phyloP scores from a whole-genome alignment of 2,113 vertebrate species.

The Coracopsis vasa region DNA sequence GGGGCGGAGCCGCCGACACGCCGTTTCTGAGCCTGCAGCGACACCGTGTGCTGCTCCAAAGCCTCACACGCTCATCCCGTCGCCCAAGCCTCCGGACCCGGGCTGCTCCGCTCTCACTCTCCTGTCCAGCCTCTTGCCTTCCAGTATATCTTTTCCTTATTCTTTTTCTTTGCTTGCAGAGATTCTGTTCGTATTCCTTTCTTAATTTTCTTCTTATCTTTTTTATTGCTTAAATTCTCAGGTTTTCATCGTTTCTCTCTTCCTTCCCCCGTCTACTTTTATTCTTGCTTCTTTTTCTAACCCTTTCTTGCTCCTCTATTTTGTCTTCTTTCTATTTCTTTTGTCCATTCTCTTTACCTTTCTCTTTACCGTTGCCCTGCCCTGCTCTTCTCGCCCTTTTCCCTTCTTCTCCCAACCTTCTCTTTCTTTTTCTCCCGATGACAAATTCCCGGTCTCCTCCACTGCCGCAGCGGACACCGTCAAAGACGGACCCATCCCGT shows the following conservation, averaged over 20 bases:
- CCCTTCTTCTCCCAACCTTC: rapidly evolving
- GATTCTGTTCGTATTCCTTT: too few relatives aligned
- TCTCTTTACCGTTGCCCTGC: rapidly evolving
- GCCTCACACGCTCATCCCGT: rapidly evolving
- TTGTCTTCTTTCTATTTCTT: rapidly evolving
- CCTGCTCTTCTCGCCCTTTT: rapidly evolving
- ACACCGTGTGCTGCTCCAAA: neutral
- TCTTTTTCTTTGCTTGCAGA: neutral
- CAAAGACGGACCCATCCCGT: rapidly evolving
- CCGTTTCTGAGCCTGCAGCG: neutral
- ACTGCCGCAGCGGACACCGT: rapidly evolving
- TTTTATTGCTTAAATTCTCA: too few relatives aligned
- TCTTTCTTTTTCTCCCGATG: rapidly evolving
- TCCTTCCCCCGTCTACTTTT: neutral
- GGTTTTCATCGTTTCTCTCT: neutral
- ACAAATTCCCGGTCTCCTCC: rapidly evolving
- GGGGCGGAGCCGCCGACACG: neutral
- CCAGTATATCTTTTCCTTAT: rapidly evolving
- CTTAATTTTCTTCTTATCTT: too few relatives aligned
- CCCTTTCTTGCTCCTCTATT: rapidly evolving
- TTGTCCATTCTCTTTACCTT: rapidly evolving
- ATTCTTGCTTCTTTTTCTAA: rapidly evolving
- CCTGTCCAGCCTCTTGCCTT: rapidly evolving
- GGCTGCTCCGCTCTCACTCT: rapidly evolving
- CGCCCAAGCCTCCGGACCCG: rapidly evolving